These are phyloP conservation scores for Ectropis crepuscularia DNA, from an alignment of 2,888 invertebrate genomes.

Conservation along the genomic window DNA sequence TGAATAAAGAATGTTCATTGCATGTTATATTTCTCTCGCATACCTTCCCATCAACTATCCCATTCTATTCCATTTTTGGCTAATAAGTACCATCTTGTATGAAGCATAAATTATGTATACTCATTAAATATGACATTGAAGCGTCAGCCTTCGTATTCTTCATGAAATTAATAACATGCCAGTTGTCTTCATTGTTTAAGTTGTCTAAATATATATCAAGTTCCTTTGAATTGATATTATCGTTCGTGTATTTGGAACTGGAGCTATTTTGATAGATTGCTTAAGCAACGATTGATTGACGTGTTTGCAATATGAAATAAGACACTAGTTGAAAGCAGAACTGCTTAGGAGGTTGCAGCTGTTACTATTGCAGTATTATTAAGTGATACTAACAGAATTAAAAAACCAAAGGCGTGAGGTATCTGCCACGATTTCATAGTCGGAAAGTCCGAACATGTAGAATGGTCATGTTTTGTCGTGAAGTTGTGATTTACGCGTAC, in stretches of 20 bases:
- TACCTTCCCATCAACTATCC: neutral
- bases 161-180: constrained; percentile 13
- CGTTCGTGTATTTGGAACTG: constrained; percentile 8
- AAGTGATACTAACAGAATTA: neutral
- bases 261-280: constrained; percentile 18
- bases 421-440: neutral
- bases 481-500: constrained; percentile 5
- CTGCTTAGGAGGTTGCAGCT: neutral
- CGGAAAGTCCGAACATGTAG: neutral
- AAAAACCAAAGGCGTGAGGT: neutral
- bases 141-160: constrained; percentile 8
- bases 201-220: constrained; percentile 9
- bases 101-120: constrained; percentile 5
- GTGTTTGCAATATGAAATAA: constrained; percentile 8
- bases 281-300: constrained; percentile 11
- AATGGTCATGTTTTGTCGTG: constrained; percentile 6
- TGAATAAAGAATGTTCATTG: constrained; percentile 1
- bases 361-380: neutral
- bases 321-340: constrained; percentile 1
- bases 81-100: neutral
- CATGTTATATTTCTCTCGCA: neutral
- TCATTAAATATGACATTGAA: constrained; percentile 16
- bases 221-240: constrained; percentile 10
- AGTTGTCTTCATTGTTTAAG: constrained; percentile 8
- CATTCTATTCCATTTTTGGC: neutral